Evolutionary conservation across 2,888 invertebrate species (phyloP).

Genomic region (Hydroisotoma schaefferi): DNA sequence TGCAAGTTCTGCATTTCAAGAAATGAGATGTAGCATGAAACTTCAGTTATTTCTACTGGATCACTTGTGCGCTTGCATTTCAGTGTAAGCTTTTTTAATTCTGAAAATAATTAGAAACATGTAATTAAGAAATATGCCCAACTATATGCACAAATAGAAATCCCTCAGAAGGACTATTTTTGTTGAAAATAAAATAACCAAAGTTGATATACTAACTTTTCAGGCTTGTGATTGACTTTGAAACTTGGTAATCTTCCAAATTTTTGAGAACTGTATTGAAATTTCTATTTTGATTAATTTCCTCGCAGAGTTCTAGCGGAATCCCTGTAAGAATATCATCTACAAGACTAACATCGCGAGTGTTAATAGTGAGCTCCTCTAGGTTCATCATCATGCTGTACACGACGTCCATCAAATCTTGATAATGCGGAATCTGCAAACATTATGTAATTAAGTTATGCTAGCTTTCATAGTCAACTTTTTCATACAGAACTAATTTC

Average conservation of each 20-base stretch:
- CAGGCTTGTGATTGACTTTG: slow-evolving; percentile 31
- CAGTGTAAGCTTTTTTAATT: slow-evolving; percentile 34
- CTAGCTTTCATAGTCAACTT: no score
- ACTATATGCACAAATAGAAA: no score
- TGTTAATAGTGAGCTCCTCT: slow-evolving; percentile 38
- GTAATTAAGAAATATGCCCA: neutral
- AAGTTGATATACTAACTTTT: slow-evolving; percentile 24
- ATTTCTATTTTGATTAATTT: slow-evolving; percentile 10
- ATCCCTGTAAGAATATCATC: slow-evolving; percentile 39
- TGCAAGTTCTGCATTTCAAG: slow-evolving; percentile 30
- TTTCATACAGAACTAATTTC: no score
- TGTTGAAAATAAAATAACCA: neutral
- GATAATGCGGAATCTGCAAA: slow-evolving; percentile 23
- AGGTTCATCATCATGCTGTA: slow-evolving; percentile 35
- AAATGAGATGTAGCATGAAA: slow-evolving; percentile 36
- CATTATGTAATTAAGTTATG: no score
- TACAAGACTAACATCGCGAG: slow-evolving; percentile 28
- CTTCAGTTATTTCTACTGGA: slow-evolving; percentile 36
- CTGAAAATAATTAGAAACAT: slow-evolving; percentile 20
- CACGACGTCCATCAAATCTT: slow-evolving; percentile 24
- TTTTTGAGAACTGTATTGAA: slow-evolving; percentile 12
- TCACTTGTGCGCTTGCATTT: slow-evolving; percentile 34
- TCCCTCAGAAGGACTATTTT: neutral
- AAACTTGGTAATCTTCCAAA: slow-evolving; percentile 18
- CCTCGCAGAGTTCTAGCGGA: slow-evolving; percentile 22